These are phyloP conservation scores for Anguilla anguilla DNA, from an alignment of 2,797 vertebrate species.

Conservation along the genomic window DNA sequence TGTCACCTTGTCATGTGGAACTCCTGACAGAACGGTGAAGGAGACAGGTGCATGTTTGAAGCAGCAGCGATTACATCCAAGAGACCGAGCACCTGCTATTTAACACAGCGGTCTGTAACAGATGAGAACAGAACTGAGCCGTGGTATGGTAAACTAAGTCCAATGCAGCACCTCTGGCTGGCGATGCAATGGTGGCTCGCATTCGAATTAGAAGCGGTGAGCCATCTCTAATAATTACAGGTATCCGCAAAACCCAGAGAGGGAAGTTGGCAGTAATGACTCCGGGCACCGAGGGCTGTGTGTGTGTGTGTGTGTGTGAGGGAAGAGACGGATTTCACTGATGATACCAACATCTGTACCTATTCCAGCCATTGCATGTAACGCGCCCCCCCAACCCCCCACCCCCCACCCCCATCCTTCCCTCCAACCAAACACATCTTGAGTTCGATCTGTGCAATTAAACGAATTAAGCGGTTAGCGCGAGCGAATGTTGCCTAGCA, in stretches of 20 bases:
- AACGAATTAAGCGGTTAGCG: constrained; percentile 24
- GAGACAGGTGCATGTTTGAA: neutral
- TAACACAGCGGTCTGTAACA: neutral
- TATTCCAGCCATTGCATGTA: constrained; percentile 4
- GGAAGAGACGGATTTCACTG: constrained; percentile 47
- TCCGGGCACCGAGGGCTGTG: neutral
- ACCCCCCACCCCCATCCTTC: neutral
- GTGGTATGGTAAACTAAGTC: constrained; percentile 9
- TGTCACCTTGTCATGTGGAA: constrained; percentile 3
- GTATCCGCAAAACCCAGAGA: constrained; percentile 13
- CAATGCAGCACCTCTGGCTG: constrained; percentile 18
- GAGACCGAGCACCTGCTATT: neutral
- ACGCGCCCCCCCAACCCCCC: neutral
- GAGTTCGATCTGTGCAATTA: constrained; percentile 44
- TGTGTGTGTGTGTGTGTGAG: neutral
- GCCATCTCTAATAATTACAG: constrained; percentile 10
- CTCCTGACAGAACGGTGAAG: constrained; percentile 10
- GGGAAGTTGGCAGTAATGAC: neutral
- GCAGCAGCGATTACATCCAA: neutral
- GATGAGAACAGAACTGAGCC: neutral
- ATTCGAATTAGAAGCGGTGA: neutral
- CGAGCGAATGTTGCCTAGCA: constrained; percentile 21
- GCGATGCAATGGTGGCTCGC: neutral
- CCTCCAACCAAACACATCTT: neutral
- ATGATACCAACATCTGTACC: constrained; percentile 55